Evolutionary conservation across 2,888 invertebrate species (phyloP).

Genomic region (Chirona hameri): DNA sequence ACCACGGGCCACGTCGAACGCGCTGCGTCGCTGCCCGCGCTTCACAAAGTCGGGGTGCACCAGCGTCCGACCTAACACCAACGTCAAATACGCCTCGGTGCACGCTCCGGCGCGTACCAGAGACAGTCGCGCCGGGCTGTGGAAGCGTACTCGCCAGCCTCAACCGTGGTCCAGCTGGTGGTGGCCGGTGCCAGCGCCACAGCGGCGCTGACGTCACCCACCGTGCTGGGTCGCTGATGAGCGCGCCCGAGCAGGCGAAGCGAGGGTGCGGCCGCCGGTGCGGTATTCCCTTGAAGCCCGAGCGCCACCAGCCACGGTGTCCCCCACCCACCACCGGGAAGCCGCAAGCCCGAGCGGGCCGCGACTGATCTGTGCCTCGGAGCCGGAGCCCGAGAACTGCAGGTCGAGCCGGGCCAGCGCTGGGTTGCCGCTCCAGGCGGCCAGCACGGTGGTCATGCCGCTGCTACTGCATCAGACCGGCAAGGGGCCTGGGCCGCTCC

Average conservation of each 20-base stretch:
- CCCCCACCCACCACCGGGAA: conserved; percentile 24
- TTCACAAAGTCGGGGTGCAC: background rate
- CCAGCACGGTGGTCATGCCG: background rate
- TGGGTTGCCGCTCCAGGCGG: background rate
- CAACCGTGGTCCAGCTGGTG: background rate
- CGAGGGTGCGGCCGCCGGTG: background rate
- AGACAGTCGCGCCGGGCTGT: background rate
- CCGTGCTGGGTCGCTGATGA: background rate
- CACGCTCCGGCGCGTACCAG: background rate
- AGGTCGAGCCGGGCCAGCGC: background rate
- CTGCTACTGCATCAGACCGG: too few species aligned
- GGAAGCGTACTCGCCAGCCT: background rate
- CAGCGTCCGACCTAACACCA: too few species aligned
- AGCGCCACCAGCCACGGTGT: conserved; percentile 23
- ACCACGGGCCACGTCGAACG: background rate
- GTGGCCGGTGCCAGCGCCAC: too few species aligned
- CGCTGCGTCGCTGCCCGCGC: background rate
- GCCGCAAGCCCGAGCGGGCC: conserved; percentile 26
- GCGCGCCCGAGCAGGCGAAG: background rate
- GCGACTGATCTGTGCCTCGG: background rate
- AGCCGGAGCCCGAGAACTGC: background rate
- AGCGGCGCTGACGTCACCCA: too few species aligned
- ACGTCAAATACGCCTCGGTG: background rate
- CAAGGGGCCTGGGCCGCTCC: too few species aligned
- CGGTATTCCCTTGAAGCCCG: background rate